These are phyloP conservation scores for Latrodectus hesperus DNA, from an alignment of 2,888 invertebrate genomes.

Conservation along the genomic window DNA sequence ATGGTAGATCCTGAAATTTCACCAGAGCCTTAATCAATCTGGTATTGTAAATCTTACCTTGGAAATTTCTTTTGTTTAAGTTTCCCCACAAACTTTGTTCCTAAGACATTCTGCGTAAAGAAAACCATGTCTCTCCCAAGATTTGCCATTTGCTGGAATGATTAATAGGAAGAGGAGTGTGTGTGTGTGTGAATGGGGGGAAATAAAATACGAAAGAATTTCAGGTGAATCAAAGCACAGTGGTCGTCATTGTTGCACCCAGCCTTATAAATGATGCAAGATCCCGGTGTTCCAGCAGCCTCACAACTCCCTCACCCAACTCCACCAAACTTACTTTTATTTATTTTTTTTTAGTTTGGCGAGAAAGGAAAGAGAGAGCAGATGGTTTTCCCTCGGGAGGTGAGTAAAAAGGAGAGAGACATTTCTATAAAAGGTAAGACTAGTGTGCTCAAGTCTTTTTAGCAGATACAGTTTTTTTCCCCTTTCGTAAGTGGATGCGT, in stretches of 20 bases:
- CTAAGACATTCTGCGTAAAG: too few relatives aligned
- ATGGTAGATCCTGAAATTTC: too few relatives aligned
- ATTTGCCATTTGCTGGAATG: neutral
- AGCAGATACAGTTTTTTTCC: slow-evolving; percentile 3
- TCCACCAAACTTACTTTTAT: slow-evolving; percentile 1
- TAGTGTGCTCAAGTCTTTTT: neutral
- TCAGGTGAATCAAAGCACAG: slow-evolving; percentile 19
- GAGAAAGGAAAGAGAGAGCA: slow-evolving; percentile 5
- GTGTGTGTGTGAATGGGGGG: slow-evolving; percentile 1
- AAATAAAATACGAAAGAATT: slow-evolving; percentile 17
- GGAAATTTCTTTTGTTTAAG: too few relatives aligned
- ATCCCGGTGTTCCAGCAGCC: slow-evolving; percentile 25
- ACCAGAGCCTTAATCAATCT: too few relatives aligned
- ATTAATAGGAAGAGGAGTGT: slow-evolving; percentile 26
- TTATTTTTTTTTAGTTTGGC: slow-evolving; percentile 15
- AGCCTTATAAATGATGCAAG: slow-evolving; percentile 52
- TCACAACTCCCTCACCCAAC: too few relatives aligned
- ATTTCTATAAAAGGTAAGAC: neutral
- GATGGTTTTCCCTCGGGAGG: slow-evolving; percentile 20
- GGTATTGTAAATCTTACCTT: too few relatives aligned
- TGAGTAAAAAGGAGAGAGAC: neutral
- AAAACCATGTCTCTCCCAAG: too few relatives aligned
- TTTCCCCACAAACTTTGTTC: too few relatives aligned
- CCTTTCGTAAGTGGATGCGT: neutral
- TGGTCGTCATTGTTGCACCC: slow-evolving; percentile 7